These are phyloP conservation scores for Euclidia mi DNA, from an alignment of 2,888 invertebrate species.

Conservation along the genomic window DNA sequence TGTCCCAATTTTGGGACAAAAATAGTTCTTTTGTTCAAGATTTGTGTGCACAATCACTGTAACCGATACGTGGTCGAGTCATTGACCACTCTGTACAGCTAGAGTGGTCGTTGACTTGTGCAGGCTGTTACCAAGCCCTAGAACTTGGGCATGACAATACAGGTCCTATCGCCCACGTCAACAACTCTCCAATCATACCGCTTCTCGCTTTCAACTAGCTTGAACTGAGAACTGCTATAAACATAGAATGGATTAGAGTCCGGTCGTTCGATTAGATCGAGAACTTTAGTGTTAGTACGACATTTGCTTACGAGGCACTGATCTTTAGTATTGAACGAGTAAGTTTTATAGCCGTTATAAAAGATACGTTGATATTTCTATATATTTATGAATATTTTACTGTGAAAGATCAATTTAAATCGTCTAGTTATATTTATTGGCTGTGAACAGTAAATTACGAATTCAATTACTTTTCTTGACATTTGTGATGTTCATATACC, in stretches of 20 bases:
- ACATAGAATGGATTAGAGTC: conserved; percentile 65
- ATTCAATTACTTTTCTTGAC: background rate
- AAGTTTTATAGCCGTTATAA: conserved; percentile 30
- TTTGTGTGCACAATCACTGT: background rate
- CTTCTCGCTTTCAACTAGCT: conserved; percentile 73
- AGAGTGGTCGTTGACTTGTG: conserved; percentile 32
- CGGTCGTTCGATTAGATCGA: conserved; percentile 61
- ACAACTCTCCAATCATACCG: conserved; percentile 64
- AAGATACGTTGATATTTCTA: conserved; percentile 17
- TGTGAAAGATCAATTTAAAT: conserved; percentile 21
- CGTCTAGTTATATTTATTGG: conserved; percentile 4
- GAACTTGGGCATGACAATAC: conserved; percentile 65
- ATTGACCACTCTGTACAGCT: conserved; percentile 10
- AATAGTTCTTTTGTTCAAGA: background rate
- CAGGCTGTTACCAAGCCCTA: conserved; percentile 52
- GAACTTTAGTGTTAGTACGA: conserved; percentile 48
- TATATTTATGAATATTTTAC: conserved; percentile 19
- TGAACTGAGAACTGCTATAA: conserved; percentile 67
- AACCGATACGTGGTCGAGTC: background rate
- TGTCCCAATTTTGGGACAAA: background rate
- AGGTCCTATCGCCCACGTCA: conserved; percentile 67
- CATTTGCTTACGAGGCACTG: conserved; percentile 29
- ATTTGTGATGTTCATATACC: too few species aligned
- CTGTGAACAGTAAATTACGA: background rate
- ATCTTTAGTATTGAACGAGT: conserved; percentile 13